These are phyloP conservation scores for rat (Rattus norvegicus) DNA, from an alignment of 2,113 vertebrate genomes.

Conservation along the genomic window GRCr8 NC_086026.1:99701501-99702000, in stretches of 20 bases:
- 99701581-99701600: not conserved
- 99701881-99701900: too few relatives aligned
- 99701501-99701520: too few relatives aligned
- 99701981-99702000: not conserved
- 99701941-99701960: not conserved
- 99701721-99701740: not conserved
- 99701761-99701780: not conserved
- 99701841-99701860: not conserved
- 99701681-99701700: not conserved
- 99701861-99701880: not conserved
- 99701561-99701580: too few relatives aligned
- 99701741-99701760: not conserved
- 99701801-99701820: not conserved
- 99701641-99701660: not conserved
- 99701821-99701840: not conserved
- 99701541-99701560: too few relatives aligned
- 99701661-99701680: not conserved
- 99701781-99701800: not conserved
- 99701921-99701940: not conserved
- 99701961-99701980: not conserved
- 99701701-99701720: not conserved
- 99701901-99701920: not conserved
- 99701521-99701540: too few relatives aligned
- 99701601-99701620: not conserved
- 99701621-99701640: not conserved